Conservation (phyloP, 2,888 invertebrate species). For the Tipula vernalis region DNA sequence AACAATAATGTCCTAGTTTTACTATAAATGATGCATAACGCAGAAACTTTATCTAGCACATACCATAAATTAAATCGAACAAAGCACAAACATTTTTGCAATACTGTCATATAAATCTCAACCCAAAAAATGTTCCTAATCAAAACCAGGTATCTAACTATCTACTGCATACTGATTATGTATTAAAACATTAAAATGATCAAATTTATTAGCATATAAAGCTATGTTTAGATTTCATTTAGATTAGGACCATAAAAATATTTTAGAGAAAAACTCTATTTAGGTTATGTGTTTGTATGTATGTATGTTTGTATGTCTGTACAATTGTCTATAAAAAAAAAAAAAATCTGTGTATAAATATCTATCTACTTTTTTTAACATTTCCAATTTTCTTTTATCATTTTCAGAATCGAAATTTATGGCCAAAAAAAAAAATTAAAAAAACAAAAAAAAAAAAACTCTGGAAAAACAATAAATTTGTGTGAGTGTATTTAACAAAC, state of each 20-base stretch:
- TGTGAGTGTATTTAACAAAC: not conserved
- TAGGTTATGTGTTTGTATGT: not conserved
- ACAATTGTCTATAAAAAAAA: not conserved
- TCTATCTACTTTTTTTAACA: not conserved
- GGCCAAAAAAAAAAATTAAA: not conserved
- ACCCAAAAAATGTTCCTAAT: not conserved
- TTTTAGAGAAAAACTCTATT: not conserved
- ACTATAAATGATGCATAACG: not conserved
- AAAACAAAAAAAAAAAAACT: not conserved
- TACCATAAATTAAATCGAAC: not conserved
- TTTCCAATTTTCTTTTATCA: not conserved
- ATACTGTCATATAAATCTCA: not conserved
- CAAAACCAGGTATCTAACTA: not conserved
- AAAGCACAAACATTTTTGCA: not conserved
- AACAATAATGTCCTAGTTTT: not conserved
- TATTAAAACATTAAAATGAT: not conserved
- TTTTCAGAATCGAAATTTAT: not conserved
- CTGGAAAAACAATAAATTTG: not conserved
- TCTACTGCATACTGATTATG: not conserved
- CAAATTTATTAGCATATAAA: not conserved
- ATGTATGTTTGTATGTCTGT: not conserved
- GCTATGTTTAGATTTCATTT: not conserved
- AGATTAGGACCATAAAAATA: not conserved
- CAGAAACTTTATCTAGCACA: not conserved
- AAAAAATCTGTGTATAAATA: not conserved